phyloP scores from a whole-genome alignment of 2,888 invertebrate species.

The Matsumyia berberina region DNA sequence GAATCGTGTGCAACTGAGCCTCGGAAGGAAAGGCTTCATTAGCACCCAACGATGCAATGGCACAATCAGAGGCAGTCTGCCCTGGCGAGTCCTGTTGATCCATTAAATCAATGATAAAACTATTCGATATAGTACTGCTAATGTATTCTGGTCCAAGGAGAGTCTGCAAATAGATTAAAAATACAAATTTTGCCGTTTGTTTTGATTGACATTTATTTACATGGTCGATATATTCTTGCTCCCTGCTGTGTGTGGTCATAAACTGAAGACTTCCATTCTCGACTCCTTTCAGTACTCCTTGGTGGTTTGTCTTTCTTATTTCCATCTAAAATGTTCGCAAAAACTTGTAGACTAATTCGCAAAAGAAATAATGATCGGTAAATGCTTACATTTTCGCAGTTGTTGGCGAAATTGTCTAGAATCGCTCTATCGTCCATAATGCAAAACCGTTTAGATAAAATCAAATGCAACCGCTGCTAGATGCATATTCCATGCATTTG shows the following conservation, averaged over 20 bases:
- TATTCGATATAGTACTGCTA: constrained; percentile 79
- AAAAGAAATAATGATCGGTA: neutral
- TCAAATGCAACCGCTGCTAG: neutral
- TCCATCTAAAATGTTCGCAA: constrained; percentile 67
- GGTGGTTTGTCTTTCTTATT: constrained; percentile 70
- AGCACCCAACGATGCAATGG: constrained; percentile 42
- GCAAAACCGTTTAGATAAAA: neutral
- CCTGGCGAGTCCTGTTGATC: constrained; percentile 77
- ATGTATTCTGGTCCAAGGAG: constrained; percentile 82
- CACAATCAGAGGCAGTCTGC: constrained; percentile 45
- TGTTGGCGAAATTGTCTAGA: constrained; percentile 75
- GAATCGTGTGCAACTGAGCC: constrained; percentile 81
- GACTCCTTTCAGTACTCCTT: constrained; percentile 67
- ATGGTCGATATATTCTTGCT: constrained; percentile 83
- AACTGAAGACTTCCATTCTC: constrained; percentile 78
- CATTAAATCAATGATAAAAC: constrained; percentile 83
- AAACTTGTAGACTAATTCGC: neutral
- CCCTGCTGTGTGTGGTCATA: constrained; percentile 77
- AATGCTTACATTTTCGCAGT: constrained; percentile 65
- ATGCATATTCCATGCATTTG: neutral
- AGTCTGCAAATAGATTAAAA: constrained; percentile 78
- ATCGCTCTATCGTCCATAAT: constrained; percentile 77
- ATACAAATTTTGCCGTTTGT: neutral
- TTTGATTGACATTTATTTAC: constrained; percentile 74
- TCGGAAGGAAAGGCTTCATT: constrained; percentile 79